phyloP scores from a whole-genome alignment of 2,888 invertebrate species.

The Ectemnius lituratus region DNA sequence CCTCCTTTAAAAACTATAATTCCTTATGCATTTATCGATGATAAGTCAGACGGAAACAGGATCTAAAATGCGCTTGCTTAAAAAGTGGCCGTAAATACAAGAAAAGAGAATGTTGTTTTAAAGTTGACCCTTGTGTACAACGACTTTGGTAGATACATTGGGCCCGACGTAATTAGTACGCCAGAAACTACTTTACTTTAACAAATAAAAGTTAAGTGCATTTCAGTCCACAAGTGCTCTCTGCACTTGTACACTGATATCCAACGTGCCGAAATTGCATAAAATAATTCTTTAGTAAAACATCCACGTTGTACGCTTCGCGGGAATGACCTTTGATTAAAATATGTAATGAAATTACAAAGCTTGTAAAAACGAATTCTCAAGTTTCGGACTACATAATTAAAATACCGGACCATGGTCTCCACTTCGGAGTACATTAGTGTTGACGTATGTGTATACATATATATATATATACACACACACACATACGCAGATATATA shows the following conservation, averaged over 20 bases:
- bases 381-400: conserved; percentile 8
- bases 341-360: conserved; percentile 51
- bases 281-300: conserved; percentile 39
- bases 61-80: conserved; percentile 31
- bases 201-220: no score
- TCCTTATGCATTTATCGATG: conserved; percentile 13
- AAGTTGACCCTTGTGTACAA: conserved; percentile 28
- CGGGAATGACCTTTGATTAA: conserved; percentile 56
- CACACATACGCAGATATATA: conserved; percentile 18
- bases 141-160: conserved; percentile 32
- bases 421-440: conserved; percentile 31
- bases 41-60: conserved; percentile 27
- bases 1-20: conserved; percentile 32
- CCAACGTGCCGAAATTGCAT: conserved; percentile 29
- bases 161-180: conserved; percentile 4
- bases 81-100: conserved; percentile 38
- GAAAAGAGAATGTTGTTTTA: conserved; percentile 38
- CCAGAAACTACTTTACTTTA: no score
- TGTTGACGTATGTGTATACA: conserved; percentile 5
- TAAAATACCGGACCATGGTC: conserved; percentile 49
- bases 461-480: no score
- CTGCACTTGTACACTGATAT: conserved; percentile 24
- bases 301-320: conserved; percentile 35
- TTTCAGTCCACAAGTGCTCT: background rate
- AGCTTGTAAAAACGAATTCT: conserved; percentile 48